Conservation (phyloP, 1,140 invertebrate genomes). For the Aradophagus sp. region DNA sequence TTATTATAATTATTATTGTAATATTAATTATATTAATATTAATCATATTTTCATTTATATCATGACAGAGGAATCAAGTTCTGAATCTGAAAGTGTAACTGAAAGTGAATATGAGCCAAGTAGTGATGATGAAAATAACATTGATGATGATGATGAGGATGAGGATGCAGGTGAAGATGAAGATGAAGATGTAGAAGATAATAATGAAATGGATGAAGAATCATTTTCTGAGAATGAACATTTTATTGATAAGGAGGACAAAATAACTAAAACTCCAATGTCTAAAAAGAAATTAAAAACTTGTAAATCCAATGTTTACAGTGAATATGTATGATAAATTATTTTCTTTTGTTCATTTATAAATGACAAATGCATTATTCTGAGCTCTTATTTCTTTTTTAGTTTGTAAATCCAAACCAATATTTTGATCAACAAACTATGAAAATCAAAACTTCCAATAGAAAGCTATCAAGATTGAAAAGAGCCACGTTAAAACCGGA, state of each 20-base stretch:
- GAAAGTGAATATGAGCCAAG: constrained; percentile 65
- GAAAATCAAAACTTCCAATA: constrained; percentile 84
- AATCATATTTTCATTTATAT: too few relatives aligned
- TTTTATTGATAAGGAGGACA: constrained; percentile 6
- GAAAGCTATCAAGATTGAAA: constrained; percentile 85
- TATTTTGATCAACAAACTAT: constrained; percentile 70
- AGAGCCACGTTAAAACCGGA: constrained; percentile 82
- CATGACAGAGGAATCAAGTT: too few relatives aligned
- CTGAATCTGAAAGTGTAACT: constrained; percentile 63
- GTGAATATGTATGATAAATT: constrained; percentile 60
- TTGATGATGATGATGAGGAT: constrained; percentile 59
- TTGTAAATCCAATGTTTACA: constrained; percentile 1
- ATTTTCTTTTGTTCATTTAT: background rate
- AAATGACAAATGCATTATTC: background rate
- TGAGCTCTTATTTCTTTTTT: constrained; percentile 11
- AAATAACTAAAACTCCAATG: constrained; percentile 10
- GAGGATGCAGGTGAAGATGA: constrained; percentile 45
- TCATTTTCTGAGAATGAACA: constrained; percentile 10
- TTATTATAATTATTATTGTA: too few relatives aligned
- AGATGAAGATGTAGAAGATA: constrained; percentile 61
- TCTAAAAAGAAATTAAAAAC: constrained; percentile 16
- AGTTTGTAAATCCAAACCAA: constrained; percentile 67
- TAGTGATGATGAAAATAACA: constrained; percentile 55
- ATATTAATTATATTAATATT: too few relatives aligned
- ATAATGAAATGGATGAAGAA: constrained; percentile 44